Base-by-base conservation (phyloP, 2,113 vertebrate species). In the Macquaria ambigua region DNA sequence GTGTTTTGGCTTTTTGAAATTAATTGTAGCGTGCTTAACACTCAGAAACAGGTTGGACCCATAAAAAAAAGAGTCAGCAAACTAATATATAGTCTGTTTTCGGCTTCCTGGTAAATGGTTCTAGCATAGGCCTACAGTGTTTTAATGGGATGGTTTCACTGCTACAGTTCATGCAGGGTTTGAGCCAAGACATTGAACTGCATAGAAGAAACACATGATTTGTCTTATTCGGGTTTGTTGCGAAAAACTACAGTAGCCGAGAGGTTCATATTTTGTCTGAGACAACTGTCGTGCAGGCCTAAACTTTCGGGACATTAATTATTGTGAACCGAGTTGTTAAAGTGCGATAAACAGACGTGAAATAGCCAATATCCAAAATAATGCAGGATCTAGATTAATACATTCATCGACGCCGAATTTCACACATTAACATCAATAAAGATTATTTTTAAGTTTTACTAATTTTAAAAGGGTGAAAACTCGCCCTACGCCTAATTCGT, bases 141-240 rank as follows among this genome's bases (percentile, higher is more conserved):
- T 90, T 84, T 58, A 82, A 75, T 63, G 43, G 28, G 12, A 20
- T 41, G 34, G 21, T 77, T 80, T 88, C 37, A 61, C 21, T 37
- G 50, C 43, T 59, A 5, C 1, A 39, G 48, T 82, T 34, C 55
- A 61, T 31, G 20, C 23, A 58, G 58, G 39, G 20, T 58, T 72
- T 55, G 41, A 64, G 59, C 20, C 31, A 50, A 68, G 62, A 64
- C 31, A 71, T 7, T 50, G 15, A 80, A n/a, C 14, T 63, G 16
- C 37, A 64, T 3, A 48, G 53, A 55, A 3, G 23, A 74, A 61
- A 50, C 1, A n/a, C 37, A 53, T 15, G 4, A 31, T 77, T 55
- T 56, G 9, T 62, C 14, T 80, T 34, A 21, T n/a, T 68, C 41
- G 11, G 31, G 15, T 16, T 52, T 66, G 8, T 12, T 23, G 28